These are phyloP conservation scores for Stigmatopora nigra DNA, from an alignment of 2,113 vertebrate genomes.

Conservation along the genomic window DNA sequence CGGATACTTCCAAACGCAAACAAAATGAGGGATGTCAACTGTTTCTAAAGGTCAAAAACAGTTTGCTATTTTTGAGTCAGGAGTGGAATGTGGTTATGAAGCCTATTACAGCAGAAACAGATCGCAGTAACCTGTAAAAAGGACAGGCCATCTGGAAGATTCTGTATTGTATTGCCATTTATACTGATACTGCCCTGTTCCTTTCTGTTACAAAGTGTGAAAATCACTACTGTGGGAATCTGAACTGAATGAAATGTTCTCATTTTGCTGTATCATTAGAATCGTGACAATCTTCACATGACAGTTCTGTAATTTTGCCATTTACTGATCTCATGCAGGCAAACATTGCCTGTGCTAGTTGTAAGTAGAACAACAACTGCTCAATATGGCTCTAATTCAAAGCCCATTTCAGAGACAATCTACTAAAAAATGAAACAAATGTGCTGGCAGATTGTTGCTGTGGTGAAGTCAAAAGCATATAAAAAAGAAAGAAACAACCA, in stretches of 20 bases:
- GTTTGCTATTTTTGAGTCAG: not conserved
- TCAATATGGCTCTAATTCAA: not conserved
- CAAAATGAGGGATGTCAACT: not conserved
- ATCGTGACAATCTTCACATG: not conserved
- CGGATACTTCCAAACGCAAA: not conserved
- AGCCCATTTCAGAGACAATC: not conserved
- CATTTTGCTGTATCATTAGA: not conserved
- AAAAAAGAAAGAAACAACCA: not conserved
- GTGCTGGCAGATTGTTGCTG: not conserved
- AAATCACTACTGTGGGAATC: not conserved
- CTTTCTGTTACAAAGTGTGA: not conserved
- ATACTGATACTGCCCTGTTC: not conserved
- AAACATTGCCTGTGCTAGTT: not conserved
- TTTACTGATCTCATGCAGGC: not conserved
- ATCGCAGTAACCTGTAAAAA: not conserved
- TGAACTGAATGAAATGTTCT: not conserved
- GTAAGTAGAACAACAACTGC: not conserved
- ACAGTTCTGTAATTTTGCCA: not conserved
- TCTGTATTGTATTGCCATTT: not conserved
- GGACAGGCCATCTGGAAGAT: not conserved
- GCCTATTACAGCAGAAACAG: not conserved
- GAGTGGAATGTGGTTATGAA: not conserved
- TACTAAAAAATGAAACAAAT: not conserved
- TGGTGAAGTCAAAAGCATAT: not conserved
- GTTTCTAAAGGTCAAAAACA: not conserved